Base-by-base conservation (phyloP, 1,140 invertebrate species). In the Papilio helenus region DNA sequence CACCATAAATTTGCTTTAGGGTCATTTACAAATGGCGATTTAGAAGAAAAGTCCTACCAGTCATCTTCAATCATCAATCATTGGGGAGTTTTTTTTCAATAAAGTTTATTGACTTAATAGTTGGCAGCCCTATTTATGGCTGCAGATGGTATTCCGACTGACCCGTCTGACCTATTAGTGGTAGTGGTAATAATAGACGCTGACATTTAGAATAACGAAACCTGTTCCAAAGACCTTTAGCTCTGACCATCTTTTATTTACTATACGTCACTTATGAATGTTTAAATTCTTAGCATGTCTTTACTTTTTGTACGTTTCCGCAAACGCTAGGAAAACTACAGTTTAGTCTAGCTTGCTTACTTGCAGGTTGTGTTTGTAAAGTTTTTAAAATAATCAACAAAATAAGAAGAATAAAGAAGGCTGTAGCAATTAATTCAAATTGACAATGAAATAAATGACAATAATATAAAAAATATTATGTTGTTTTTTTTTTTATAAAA, bases 181-280 rank as follows among this genome's bases (percentile, higher is more conserved):
- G 74, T 81, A 82, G 80, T 74, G 83, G 83, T 93, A 93, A 92
- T 92, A 92, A 91, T 92, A 91, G 85, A 80, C 79, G 88, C 90
- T 93, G 90, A 90, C 90, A 93, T 93, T 93, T 92, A 93, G 77
- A 84, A 76, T 58, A 84, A 84, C 65, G 39, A 85, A 92, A 93
- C 92, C 89, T 87, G 91, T 93, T 92, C 86, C 85, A 77, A 87
- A 88, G 87, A 88, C 87, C 84, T 87, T 72, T 79, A 80, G 79
- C 76, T 85, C 79, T 80, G 73, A 65, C 61, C 83, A 82, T 86
- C 84, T 84, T 85, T 80, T 76, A 80, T 88, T 79, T 61, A 83
- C 65, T 49, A 79, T 72, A 72, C 82, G 39, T 78, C 68, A 79
- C 68, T 72, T 71, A 82, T 81, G 84, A 85, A 82, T 86, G 71